Evolutionary conservation across 2,797 vertebrate genomes (phyloP), one percentile per base, ranked within the genome.

Genomic region (Centroberyx gerrardi): DNA sequence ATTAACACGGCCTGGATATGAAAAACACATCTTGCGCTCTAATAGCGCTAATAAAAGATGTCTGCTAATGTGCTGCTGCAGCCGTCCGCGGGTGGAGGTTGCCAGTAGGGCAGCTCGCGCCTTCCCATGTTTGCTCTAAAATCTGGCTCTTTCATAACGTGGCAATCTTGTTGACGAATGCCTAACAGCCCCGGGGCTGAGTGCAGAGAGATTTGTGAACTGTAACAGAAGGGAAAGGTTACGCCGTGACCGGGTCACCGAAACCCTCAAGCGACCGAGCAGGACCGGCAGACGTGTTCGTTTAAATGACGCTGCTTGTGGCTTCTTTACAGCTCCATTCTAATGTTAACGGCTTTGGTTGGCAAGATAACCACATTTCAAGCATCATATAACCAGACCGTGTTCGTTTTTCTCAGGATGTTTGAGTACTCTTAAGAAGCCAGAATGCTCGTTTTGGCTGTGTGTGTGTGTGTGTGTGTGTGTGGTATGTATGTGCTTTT

Each of bases 201-300:
- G 80, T 5, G 54, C 62, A 53, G 18, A 54, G 69, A 78, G 78
- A 80, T 82, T 78, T 70, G 82, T 88, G 88, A 90, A 87, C 75
- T 83, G 72, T 80, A 83, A 81, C 83, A 68, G 68, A 52, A 74
- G 66, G 68, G 73, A 89, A 90, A 93, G 92, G 92, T 93, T 88
- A 82, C 66, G 51, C 46, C 62, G 17, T 85, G 90, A 90, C 83
- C 68, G 46, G 90, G 90, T 93, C 89, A 83, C 66, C 3, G 1
- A 40, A 80, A 84, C 69, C 88, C 90, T 84, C 29, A 28, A 76
- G 91, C 87, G 56, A 63, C 56, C 22, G 62, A 72, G 72, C 83
- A 55, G 51, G 77, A 62, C 73, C 83, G 33, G 68, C 64, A 67
- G 73, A 42, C 59, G 64, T 78, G 81, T 85, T 86, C 44, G 80